phyloP scores from a whole-genome alignment of 2,797 vertebrate genomes.

The Acipenser ruthenus region DNA sequence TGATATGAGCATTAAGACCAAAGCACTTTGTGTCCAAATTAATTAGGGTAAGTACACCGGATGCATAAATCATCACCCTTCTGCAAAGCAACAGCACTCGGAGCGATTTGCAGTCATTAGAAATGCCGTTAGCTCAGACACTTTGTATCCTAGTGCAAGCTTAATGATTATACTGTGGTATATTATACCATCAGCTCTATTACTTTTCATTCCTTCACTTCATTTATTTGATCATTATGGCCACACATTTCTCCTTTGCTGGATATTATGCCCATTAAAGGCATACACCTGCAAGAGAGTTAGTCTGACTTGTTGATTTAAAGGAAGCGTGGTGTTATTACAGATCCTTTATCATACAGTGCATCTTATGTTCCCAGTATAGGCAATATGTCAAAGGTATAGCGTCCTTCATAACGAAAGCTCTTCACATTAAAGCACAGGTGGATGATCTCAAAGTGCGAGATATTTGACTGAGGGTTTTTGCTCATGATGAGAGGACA shows the following conservation, averaged over 20 bases:
- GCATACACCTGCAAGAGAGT: too few relatives aligned
- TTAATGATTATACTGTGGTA: background rate
- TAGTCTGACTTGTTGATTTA: too few relatives aligned
- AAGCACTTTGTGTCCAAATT: conserved; percentile 5
- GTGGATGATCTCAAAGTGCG: too few relatives aligned
- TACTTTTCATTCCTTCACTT: conserved; percentile 4
- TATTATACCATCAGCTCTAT: conserved; percentile 1
- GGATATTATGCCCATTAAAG: background rate
- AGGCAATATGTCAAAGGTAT: too few relatives aligned
- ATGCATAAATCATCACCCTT: conserved; percentile 8
- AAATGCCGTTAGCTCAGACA: background rate
- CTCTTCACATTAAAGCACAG: too few relatives aligned
- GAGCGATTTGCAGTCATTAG: background rate
- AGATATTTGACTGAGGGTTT: too few relatives aligned
- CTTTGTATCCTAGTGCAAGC: background rate
- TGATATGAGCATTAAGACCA: background rate
- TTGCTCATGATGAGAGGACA: too few relatives aligned
- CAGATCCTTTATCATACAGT: too few relatives aligned
- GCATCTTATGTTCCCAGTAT: too few relatives aligned
- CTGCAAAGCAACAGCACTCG: background rate
- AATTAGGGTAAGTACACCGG: conserved; percentile 9
- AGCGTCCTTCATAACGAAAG: too few relatives aligned
- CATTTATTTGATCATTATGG: conserved; percentile 8
- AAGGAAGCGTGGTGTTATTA: too few relatives aligned
- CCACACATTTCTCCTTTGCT: background rate